Evolutionary conservation across 2,113 vertebrate genomes (phyloP).

Genomic region (Leptobrachium ailaonicum): DNA sequence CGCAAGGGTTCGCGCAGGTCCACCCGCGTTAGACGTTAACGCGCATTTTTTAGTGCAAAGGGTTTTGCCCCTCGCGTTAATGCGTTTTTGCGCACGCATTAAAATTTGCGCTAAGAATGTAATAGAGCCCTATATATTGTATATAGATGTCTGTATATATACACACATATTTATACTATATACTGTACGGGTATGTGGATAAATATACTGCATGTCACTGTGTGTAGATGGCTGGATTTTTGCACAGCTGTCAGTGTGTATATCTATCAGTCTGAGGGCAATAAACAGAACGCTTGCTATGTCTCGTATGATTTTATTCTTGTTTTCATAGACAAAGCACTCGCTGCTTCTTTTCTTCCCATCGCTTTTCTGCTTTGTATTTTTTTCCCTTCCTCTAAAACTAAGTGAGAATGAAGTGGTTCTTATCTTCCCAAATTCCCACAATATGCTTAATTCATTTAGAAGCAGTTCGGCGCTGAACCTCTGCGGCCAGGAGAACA

Average conservation of each 20-base stretch:
- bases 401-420: slow-evolving; percentile 15
- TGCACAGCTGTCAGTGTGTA: not conserved
- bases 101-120: no score
- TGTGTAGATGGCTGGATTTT: not conserved
- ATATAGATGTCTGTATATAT: no score
- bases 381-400: not conserved
- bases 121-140: no score
- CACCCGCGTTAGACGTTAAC: no score
- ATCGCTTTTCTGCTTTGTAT: not conserved
- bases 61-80: no score
- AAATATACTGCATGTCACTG: not conserved
- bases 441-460: slow-evolving; percentile 59
- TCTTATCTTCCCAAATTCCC: slow-evolving; percentile 59
- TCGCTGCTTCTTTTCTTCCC: not conserved
- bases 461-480: slow-evolving; percentile 50
- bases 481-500: slow-evolving; percentile 56
- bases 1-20: no score
- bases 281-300: no score
- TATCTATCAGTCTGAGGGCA: not conserved
- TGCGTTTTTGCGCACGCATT: no score
- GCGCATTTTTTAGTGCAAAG: no score
- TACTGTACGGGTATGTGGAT: not conserved
- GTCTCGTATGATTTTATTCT: no score
- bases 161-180: no score
- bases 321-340: not conserved